Evolutionary conservation across 2,888 invertebrate species (phyloP).

Genomic region (Pyrrhia umbra): DNA sequence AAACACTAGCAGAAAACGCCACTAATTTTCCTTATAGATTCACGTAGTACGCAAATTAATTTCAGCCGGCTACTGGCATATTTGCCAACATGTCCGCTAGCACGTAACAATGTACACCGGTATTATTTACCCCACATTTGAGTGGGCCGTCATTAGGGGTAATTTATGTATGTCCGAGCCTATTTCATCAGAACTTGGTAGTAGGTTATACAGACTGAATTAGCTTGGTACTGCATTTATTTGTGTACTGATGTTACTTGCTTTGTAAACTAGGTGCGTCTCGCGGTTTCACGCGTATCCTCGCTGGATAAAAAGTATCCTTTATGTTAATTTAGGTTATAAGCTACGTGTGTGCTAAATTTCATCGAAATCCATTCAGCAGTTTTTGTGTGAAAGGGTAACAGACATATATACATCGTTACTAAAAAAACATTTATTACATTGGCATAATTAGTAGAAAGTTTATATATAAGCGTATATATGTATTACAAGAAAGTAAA

Average conservation of each 20-base stretch:
- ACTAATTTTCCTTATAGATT: conserved; percentile 7
- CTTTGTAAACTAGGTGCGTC: background rate
- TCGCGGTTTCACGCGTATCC: too few relatives aligned
- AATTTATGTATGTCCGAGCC: conserved; percentile 46
- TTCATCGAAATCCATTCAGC: too few relatives aligned
- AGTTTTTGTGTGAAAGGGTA: too few relatives aligned
- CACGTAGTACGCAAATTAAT: conserved; percentile 31
- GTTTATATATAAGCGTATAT: too few relatives aligned
- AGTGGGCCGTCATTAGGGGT: conserved; percentile 44
- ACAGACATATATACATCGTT: too few relatives aligned
- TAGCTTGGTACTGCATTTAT: conserved; percentile 7
- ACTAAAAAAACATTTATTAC: too few relatives aligned
- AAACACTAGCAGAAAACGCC: conserved; percentile 10
- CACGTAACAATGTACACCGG: conserved; percentile 2
- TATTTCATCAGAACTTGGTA: conserved; percentile 16
- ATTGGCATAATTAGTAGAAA: too few relatives aligned
- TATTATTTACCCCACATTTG: conserved; percentile 51
- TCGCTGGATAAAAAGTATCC: too few relatives aligned
- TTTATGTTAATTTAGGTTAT: too few relatives aligned
- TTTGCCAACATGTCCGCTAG: conserved; percentile 28
- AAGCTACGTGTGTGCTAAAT: too few relatives aligned
- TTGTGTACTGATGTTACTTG: background rate
- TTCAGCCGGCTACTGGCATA: conserved; percentile 10
- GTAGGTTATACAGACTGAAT: conserved; percentile 9
- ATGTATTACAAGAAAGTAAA: too few relatives aligned